Evolutionary conservation across 2,113 vertebrate genomes (phyloP), one percentile per base, ranked within the genome.

Genomic region (Pithys albifrons): DNA sequence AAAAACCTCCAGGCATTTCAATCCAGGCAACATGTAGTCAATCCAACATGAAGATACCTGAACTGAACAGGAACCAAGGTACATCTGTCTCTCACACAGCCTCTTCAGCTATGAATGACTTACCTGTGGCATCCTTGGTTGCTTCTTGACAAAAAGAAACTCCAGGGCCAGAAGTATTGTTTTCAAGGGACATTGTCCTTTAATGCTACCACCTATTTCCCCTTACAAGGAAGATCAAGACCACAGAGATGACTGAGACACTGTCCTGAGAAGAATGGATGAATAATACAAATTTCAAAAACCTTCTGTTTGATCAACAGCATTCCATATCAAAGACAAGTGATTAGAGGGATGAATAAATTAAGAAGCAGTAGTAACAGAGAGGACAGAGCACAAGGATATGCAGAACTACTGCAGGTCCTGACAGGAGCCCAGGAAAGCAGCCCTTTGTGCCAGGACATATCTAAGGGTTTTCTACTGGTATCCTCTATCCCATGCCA

Each of bases 21-120:
- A 27, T 22, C 8, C 54, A 52, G 54, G 17, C 6, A 35, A 33
- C 6, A 29, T 9, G 33, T 39, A 12, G 5, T 54, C 0, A 0
- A 48, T 41, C 13, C 25, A 31, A 14, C 6, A 29, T 19, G 31
- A 71, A 83, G 15, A 41, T 8, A 28, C 14, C 17, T 22, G 17
- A 29, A 12, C 1, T 9, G n/a, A 33, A 16, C 31, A 62, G 7
- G 15, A 61, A 45, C 6, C 16, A 33, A 16, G 14, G 15, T 14
- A 13, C 16, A 54, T 7, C 24, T 19, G 8, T 19, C 12, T 43
- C 29, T 29, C 65, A 39, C 28, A 17, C 28, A n/a, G 57, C 24
- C 43, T 22, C 17, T 48, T 49, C 18, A 12, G 9, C 9, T 31
- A 54, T 6, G 2, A 79, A 9, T 1, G 6, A 67, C 23, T 58